phyloP scores from a whole-genome alignment of 1,140 invertebrate species.

The Pseudomyrmex sp. region DNA sequence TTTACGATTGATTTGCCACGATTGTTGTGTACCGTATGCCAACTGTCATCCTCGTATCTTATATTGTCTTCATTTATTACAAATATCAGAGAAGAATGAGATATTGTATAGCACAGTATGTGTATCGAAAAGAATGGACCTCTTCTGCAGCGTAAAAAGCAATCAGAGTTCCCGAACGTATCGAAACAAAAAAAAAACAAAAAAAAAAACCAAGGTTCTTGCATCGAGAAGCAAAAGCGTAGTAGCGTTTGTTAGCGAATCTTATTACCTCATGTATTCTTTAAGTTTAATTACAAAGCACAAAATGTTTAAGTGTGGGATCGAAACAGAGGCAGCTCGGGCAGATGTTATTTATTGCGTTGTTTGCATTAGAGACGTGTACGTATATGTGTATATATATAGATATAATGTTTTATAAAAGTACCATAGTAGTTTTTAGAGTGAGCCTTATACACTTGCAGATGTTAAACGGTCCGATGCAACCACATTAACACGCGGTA shows the following conservation, averaged over 20 bases:
- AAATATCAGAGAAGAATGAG: slow-evolving; percentile 19
- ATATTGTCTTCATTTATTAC: slow-evolving; percentile 27
- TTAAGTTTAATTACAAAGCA: slow-evolving; percentile 71
- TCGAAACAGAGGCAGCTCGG: slow-evolving; percentile 79
- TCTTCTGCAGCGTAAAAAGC: slow-evolving; percentile 20
- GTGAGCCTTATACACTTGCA: slow-evolving; percentile 64
- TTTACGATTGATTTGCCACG: background rate
- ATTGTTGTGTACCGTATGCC: slow-evolving; percentile 24
- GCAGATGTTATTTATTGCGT: slow-evolving; percentile 79
- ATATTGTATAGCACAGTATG: background rate
- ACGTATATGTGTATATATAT: slow-evolving; percentile 77
- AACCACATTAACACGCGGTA: background rate
- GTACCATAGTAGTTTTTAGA: slow-evolving; percentile 70
- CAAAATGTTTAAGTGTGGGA: slow-evolving; percentile 73
- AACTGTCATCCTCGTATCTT: slow-evolving; percentile 28
- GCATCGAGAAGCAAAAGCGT: slow-evolving; percentile 23
- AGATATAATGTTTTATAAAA: slow-evolving; percentile 76
- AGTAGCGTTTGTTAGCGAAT: slow-evolving; percentile 47
- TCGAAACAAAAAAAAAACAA: too few relatives aligned
- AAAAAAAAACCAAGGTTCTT: slow-evolving; percentile 4
- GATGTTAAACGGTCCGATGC: slow-evolving; percentile 27
- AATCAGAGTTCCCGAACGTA: slow-evolving; percentile 7
- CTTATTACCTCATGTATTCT: slow-evolving; percentile 58
- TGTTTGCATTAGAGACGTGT: slow-evolving; percentile 77
- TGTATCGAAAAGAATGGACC: slow-evolving; percentile 11